These are phyloP conservation scores for Polymixis flavicincta DNA, from an alignment of 2,888 invertebrate genomes.

Conservation along the genomic window DNA sequence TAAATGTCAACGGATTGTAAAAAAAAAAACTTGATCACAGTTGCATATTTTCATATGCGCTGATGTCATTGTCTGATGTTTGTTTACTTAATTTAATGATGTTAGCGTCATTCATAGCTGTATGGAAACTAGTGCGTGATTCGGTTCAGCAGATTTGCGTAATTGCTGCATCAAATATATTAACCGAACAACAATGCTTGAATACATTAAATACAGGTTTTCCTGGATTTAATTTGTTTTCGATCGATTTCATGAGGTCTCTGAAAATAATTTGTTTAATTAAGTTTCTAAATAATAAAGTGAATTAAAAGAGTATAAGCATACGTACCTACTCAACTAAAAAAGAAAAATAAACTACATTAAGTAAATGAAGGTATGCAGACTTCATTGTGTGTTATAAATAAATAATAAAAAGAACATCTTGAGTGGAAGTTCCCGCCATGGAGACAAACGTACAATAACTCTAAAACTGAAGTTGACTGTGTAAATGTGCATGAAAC, in stretches of 20 bases:
- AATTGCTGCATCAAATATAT: conserved; percentile 36
- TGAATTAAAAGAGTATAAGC: neutral
- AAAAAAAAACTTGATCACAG: conserved; percentile 38
- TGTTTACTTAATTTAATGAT: conserved; percentile 52
- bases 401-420: conserved; percentile 16
- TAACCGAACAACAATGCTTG: conserved; percentile 26
- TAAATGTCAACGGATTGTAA: conserved; percentile 56
- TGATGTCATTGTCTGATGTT: conserved; percentile 55
- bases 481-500: conserved; percentile 68
- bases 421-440: conserved; percentile 32
- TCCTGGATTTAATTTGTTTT: conserved; percentile 35
- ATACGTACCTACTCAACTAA: neutral
- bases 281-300: conserved; percentile 1
- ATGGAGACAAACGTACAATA: conserved; percentile 50
- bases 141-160: conserved; percentile 55
- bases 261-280: conserved; percentile 31
- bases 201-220: conserved; percentile 43
- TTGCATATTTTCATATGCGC: conserved; percentile 37
- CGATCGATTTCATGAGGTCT: conserved; percentile 12
- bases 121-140: conserved; percentile 50
- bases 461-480: conserved; percentile 63
- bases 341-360: neutral
- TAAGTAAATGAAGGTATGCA: conserved; percentile 11
- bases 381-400: conserved; percentile 15
- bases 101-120: conserved; percentile 44